A percentile compares a stretch with the other conserved stretches of the same genome.
Evolutionary conservation across 2,113 vertebrate genomes (phyloP).

Genomic region (Hirundichthys speculiger): DNA sequence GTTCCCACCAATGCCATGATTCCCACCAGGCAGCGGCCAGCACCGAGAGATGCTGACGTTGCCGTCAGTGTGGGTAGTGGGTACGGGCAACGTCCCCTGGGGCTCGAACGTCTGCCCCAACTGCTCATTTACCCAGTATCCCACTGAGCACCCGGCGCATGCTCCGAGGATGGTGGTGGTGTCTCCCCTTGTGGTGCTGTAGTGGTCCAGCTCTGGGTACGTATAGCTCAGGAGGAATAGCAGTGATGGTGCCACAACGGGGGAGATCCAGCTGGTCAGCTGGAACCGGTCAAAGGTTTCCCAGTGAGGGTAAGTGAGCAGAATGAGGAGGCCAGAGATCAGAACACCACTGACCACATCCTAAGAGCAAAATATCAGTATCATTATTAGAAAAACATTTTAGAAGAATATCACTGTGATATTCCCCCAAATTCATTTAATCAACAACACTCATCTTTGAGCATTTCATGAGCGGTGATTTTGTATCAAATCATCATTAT

Average conservation of each 20-base stretch:
- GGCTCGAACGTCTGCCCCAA: slow-evolving; percentile 73
- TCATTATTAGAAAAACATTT: not conserved
- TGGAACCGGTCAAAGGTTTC: slow-evolving; percentile 84
- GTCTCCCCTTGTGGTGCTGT: slow-evolving; percentile 92
- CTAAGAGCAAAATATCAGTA: slow-evolving; percentile 72
- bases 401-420: no score
- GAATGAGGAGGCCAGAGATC: slow-evolving; percentile 81
- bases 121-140: slow-evolving; percentile 89
- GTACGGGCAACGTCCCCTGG: slow-evolving; percentile 67
- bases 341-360: slow-evolving; percentile 90
- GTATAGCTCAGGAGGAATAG: slow-evolving; percentile 87
- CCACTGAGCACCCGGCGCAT: slow-evolving; percentile 84
- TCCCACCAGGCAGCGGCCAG: slow-evolving; percentile 81
- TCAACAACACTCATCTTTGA: no score
- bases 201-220: slow-evolving; percentile 89
- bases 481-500: no score
- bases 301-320: slow-evolving; percentile 87
- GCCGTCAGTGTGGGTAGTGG: slow-evolving; percentile 68
- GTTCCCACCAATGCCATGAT: slow-evolving; percentile 79
- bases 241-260: slow-evolving; percentile 77
- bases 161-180: slow-evolving; percentile 90
- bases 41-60: not conserved
- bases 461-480: no score
- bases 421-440: no score
- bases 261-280: slow-evolving; percentile 84